Evolutionary conservation across 2,113 vertebrate genomes (phyloP), one percentile per base, ranked within the genome.

Genomic region (Corythornis cristatus): DNA sequence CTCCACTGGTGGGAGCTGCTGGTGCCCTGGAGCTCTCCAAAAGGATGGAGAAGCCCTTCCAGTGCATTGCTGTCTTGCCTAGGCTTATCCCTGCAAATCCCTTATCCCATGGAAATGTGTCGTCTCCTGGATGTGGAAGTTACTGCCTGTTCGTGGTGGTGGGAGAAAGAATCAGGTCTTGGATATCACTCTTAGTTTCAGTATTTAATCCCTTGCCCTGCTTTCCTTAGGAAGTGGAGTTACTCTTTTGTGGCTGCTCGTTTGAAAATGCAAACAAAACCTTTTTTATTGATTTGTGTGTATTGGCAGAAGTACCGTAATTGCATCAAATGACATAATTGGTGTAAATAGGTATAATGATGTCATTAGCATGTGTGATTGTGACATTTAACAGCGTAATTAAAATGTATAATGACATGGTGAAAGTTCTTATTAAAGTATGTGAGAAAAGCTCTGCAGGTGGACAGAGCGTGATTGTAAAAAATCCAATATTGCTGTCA

Each of bases 281-380:
- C 96, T 93, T 95, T 95, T 95, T 92, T 95, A 97, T 97, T 96
- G 96, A 97, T 97, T 94, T 96, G 96, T 97, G 95, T 97, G 94
- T 97, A 97, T 97, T 97, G 96, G 95, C 93, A 96, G 95, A 96
- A 96, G 96, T 96, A 92, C 96, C 86, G 83, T 97, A 97, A 97
- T 97, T 97, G 95, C 97, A 96, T 94, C 96, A 97, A 97, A 97
- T 96, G 94, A 91, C 97, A 97, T 96, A 97, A 97, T 96, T 97
- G 96, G 96, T 95, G 96, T 96, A 97, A 97, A 96, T 97, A 97
- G 97, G 94, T 95, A 94, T 97, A 97, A 97, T 97, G 97, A 97
- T 97, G 97, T 97, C 97, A 97, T 97, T 97, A 97, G 86, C 95
- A 95, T 97, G 96, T 96, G 83, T 96, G 96, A 97, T 97, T 97